phyloP scores from a whole-genome alignment of 1,140 invertebrate species.

The Drosophila biarmipes region DNA sequence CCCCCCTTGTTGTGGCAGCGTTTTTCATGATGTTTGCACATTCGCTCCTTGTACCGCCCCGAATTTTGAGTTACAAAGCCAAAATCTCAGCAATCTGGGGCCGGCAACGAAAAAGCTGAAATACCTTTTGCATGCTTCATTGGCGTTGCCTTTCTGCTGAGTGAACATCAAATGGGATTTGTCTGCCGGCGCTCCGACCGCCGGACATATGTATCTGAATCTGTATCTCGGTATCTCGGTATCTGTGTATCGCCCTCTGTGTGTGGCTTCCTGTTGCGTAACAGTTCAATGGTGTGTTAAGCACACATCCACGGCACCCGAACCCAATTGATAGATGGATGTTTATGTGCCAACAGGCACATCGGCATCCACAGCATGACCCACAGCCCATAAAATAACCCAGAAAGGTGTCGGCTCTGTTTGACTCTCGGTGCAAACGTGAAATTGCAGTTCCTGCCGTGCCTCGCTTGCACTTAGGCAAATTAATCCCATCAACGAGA shows the following conservation, averaged over 20 bases:
- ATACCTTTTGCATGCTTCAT: conserved; percentile 83
- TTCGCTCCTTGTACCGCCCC: conserved; percentile 70
- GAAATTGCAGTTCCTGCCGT: conserved; percentile 32
- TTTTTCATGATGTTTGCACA: conserved; percentile 81
- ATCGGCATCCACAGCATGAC: conserved; percentile 21
- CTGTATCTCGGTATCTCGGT: conserved; percentile 5
- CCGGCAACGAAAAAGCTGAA: conserved; percentile 66
- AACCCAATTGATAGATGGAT: conserved; percentile 44
- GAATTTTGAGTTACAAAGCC: conserved; percentile 81
- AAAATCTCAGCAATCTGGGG: conserved; percentile 69
- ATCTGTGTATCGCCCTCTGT: conserved; percentile 26
- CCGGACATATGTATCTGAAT: conserved; percentile 62
- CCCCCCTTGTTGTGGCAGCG: conserved; percentile 45
- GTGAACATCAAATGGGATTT: conserved; percentile 83
- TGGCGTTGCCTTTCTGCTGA: conserved; percentile 82
- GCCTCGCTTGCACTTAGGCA: conserved; percentile 65
- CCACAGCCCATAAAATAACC: conserved; percentile 55
- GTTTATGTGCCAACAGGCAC: conserved; percentile 70
- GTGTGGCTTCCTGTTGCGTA: conserved; percentile 63
- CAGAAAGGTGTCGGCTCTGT: conserved; percentile 47
- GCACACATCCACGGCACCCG: conserved; percentile 42
- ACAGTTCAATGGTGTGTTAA: conserved; percentile 80
- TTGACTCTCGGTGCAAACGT: conserved; percentile 40
- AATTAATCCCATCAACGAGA: conserved; percentile 71
- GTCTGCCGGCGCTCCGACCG: conserved; percentile 47